Evolutionary conservation across 1,140 invertebrate species (phyloP).

Genomic region (Drosophila sproati): DNA sequence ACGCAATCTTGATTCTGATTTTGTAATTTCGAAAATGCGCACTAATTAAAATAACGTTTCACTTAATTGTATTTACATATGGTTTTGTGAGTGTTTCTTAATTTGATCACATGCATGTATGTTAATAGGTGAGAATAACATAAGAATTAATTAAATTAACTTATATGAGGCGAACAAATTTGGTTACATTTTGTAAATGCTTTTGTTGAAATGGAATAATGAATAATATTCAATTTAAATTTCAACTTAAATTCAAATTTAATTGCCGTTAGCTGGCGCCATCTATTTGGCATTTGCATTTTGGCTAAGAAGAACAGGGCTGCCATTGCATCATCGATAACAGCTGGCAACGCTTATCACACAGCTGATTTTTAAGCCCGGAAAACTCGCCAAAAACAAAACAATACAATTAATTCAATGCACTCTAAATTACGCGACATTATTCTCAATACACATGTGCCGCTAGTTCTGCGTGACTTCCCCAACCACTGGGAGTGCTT

Average conservation of each 20-base stretch:
- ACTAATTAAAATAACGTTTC: slow-evolving; percentile 80
- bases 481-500: slow-evolving; percentile 70
- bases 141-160: neutral
- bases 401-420: slow-evolving; percentile 18
- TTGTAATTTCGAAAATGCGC: slow-evolving; percentile 76
- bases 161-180: neutral
- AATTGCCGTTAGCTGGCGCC: slow-evolving; percentile 1
- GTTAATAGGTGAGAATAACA: slow-evolving; percentile 1
- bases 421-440: slow-evolving; percentile 55
- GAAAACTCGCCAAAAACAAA: slow-evolving; percentile 6
- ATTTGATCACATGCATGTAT: slow-evolving; percentile 8
- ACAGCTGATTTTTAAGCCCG: slow-evolving; percentile 13
- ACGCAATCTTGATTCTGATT: slow-evolving; percentile 80
- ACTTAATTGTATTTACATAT: slow-evolving; percentile 72
- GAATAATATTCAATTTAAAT: neutral
- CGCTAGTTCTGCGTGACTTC: slow-evolving; percentile 67
- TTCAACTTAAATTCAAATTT: slow-evolving; percentile 6
- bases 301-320: neutral
- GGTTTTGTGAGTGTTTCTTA: slow-evolving; percentile 17
- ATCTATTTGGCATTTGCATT: neutral
- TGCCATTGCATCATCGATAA: slow-evolving; percentile 2
- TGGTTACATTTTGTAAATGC: neutral
- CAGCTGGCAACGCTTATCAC: neutral
- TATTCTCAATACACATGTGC: slow-evolving; percentile 69
- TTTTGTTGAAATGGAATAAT: too few species aligned